Evolutionary conservation across 2,113 vertebrate species (phyloP).

Genomic region (Ardeotis arabs): DNA sequence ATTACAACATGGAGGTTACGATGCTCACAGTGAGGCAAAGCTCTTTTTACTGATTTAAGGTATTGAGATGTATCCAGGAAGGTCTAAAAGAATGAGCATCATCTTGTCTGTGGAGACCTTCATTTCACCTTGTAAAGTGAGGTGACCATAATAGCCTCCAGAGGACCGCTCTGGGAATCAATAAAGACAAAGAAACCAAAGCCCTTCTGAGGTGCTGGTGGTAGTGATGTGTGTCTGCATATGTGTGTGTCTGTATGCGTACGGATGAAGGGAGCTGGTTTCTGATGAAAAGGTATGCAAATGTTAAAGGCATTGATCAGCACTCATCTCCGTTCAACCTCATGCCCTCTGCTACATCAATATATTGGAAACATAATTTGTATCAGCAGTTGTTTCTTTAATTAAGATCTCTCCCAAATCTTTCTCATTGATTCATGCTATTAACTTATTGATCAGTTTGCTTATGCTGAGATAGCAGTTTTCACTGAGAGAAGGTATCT

Average conservation of each 20-base stretch:
- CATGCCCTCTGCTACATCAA: slow-evolving; percentile 76
- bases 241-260: neutral
- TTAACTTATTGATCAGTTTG: slow-evolving; percentile 86
- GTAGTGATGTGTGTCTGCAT: neutral
- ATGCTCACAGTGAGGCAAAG: neutral
- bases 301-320: slow-evolving; percentile 83
- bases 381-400: slow-evolving; percentile 96
- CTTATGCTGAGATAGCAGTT: slow-evolving; percentile 82
- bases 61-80: slow-evolving; percentile 27
- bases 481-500: slow-evolving; percentile 47
- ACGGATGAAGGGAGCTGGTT: neutral
- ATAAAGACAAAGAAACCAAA: slow-evolving; percentile 75
- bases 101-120: slow-evolving; percentile 60
- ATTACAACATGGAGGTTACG: slow-evolving; percentile 34
- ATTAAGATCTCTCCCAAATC: slow-evolving; percentile 92
- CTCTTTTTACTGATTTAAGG: slow-evolving; percentile 55
- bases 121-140: slow-evolving; percentile 82
- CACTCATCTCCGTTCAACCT: slow-evolving; percentile 68
- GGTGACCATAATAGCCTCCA: slow-evolving; percentile 57
- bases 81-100: slow-evolving; percentile 38
- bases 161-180: slow-evolving; percentile 69
- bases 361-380: slow-evolving; percentile 93
- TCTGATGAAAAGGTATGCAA: slow-evolving; percentile 85
- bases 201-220: slow-evolving; percentile 57
- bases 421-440: slow-evolving; percentile 87